These are phyloP conservation scores for Narcine bancroftii DNA, from an alignment of 2,113 vertebrate genomes.

Conservation along the genomic window DNA sequence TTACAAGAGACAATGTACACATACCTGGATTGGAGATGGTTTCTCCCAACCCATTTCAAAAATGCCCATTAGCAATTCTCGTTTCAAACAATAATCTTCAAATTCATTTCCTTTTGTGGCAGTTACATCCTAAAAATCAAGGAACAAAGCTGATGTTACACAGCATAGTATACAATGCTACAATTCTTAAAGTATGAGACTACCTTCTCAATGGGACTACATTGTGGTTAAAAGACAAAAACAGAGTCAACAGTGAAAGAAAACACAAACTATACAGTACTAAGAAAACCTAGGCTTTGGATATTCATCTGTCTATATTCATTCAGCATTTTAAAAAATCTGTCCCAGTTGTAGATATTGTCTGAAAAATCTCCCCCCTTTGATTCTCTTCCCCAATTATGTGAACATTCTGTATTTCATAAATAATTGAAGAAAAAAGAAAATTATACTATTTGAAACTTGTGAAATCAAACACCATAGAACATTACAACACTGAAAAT, in stretches of 20 bases:
- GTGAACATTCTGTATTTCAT: background rate
- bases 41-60: constrained; percentile 99
- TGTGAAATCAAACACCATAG: background rate
- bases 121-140: constrained; percentile 78
- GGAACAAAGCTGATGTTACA: background rate
- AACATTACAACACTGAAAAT: too few relatives aligned
- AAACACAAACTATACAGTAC: background rate
- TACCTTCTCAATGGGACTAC: background rate
- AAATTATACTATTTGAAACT: background rate
- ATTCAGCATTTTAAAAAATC: background rate
- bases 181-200: background rate
- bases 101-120: constrained; percentile 99
- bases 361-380: background rate
- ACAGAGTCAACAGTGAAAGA: too few relatives aligned
- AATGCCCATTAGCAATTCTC: constrained; percentile 98
- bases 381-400: background rate
- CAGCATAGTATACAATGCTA: background rate
- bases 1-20: background rate
- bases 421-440: background rate
- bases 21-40: constrained; percentile 96
- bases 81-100: constrained; percentile 99
- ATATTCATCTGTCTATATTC: background rate
- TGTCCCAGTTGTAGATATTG: background rate
- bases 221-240: background rate
- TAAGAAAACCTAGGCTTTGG: background rate